phyloP scores from a whole-genome alignment of 2,888 invertebrate genomes.

The Drosophila monieri region DNA sequence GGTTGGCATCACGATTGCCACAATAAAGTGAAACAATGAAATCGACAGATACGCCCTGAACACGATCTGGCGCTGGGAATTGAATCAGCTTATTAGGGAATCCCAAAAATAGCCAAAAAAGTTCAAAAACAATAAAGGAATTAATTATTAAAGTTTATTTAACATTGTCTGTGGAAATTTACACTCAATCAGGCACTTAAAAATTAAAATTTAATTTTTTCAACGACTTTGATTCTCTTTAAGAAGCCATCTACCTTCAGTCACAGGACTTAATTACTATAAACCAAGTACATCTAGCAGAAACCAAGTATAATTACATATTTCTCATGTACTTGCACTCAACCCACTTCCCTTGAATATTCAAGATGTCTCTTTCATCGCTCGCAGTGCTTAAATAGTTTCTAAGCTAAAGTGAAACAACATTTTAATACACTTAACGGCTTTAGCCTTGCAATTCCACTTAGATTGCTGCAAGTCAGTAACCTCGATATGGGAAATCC shows the following conservation, averaged over 20 bases:
- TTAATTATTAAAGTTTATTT: conserved; percentile 12
- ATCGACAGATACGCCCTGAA: conserved; percentile 25
- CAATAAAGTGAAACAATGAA: conserved; percentile 42
- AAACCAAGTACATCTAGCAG: too few species aligned
- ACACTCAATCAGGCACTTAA: background rate
- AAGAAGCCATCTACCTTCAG: background rate
- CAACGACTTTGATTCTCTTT: background rate
- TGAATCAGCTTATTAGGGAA: conserved; percentile 29
- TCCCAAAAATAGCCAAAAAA: conserved; percentile 2
- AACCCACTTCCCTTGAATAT: conserved; percentile 31
- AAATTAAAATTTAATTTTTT: background rate
- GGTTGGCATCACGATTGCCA: conserved; percentile 35
- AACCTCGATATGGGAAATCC: conserved; percentile 34
- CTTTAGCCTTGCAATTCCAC: conserved; percentile 37
- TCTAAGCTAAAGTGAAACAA: conserved; percentile 42
- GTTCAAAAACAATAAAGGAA: background rate
- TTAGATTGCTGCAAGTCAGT: conserved; percentile 32
- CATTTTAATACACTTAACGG: conserved; percentile 44
- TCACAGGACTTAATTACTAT: background rate
- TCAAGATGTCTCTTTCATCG: conserved; percentile 18
- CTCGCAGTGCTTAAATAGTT: conserved; percentile 14
- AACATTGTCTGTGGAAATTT: background rate
- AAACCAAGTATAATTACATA: too few species aligned
- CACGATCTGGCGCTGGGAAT: conserved; percentile 37
- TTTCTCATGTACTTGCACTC: conserved; percentile 6